These are phyloP conservation scores for Morpho achilles DNA, from an alignment of 2,888 invertebrate species.

Conservation along the genomic window DNA sequence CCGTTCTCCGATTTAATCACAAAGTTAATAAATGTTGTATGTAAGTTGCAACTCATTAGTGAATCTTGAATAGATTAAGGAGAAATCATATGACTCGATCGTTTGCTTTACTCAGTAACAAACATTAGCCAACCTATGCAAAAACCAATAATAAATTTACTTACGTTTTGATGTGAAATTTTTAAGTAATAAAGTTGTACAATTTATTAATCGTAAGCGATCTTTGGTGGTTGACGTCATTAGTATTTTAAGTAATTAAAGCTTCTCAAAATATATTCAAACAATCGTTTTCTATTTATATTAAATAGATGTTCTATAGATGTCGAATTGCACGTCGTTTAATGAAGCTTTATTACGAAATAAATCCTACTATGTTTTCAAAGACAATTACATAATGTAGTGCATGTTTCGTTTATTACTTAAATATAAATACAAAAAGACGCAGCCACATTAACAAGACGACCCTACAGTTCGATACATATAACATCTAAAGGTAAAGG, in stretches of 20 bases:
- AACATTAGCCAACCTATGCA: too few relatives aligned
- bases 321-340: slow-evolving; percentile 6
- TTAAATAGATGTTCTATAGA: neutral
- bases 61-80: too few relatives aligned
- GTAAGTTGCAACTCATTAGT: too few relatives aligned
- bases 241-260: slow-evolving; percentile 19
- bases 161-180: slow-evolving; percentile 13
- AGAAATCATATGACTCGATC: too few relatives aligned
- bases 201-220: slow-evolving; percentile 11
- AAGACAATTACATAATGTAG: slow-evolving; percentile 24
- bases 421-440: slow-evolving; percentile 29
- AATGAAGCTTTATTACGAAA: neutral
- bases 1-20: too few relatives aligned
- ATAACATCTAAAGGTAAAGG: slow-evolving; percentile 34
- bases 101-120: too few relatives aligned
- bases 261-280: slow-evolving; percentile 12
- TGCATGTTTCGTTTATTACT: slow-evolving; percentile 30
- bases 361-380: slow-evolving; percentile 24
- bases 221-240: slow-evolving; percentile 19
- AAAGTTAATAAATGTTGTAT: too few relatives aligned
- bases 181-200: slow-evolving; percentile 5
- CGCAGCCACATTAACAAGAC: slow-evolving; percentile 34
- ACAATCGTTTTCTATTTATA: neutral
- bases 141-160: neutral
- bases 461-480: slow-evolving; percentile 30